phyloP scores from a whole-genome alignment of 1,140 invertebrate genomes.

The Xylocopa sonorina region DNA sequence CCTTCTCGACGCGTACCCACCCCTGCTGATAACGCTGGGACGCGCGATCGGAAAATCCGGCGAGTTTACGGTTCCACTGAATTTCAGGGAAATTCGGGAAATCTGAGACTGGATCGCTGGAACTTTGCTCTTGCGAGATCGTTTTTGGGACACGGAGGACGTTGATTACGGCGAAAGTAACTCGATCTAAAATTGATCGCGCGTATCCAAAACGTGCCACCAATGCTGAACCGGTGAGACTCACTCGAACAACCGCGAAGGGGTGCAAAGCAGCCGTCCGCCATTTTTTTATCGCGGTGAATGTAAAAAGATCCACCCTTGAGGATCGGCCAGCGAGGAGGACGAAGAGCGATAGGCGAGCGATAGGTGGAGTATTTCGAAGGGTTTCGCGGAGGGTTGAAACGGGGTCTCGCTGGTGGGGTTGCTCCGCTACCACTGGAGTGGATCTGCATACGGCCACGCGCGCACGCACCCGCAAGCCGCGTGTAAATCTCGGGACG shows the following conservation, averaged over 20 bases:
- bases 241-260: no score
- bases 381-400: conserved; percentile 57
- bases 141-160: no score
- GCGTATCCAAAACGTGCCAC: no score
- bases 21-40: background rate
- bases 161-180: no score
- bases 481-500: conserved; percentile 66
- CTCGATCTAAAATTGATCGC: no score
- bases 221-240: no score
- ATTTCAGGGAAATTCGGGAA: conserved; percentile 41
- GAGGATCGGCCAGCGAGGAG: conserved; percentile 47
- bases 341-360: conserved; percentile 60
- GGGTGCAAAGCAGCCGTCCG: conserved; percentile 7
- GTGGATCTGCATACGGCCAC: conserved; percentile 62
- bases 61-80: conserved; percentile 12
- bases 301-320: conserved; percentile 65
- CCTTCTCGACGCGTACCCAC: no score
- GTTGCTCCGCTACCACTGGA: background rate
- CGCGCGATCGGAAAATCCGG: background rate
- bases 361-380: conserved; percentile 7
- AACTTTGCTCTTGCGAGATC: background rate
- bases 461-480: conserved; percentile 44
- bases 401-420: conserved; percentile 47
- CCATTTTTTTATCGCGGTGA: conserved; percentile 50
- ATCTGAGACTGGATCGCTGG: background rate